Evolutionary conservation across 2,113 vertebrate genomes (phyloP).

Genomic region (Corythaeola cristata): DNA sequence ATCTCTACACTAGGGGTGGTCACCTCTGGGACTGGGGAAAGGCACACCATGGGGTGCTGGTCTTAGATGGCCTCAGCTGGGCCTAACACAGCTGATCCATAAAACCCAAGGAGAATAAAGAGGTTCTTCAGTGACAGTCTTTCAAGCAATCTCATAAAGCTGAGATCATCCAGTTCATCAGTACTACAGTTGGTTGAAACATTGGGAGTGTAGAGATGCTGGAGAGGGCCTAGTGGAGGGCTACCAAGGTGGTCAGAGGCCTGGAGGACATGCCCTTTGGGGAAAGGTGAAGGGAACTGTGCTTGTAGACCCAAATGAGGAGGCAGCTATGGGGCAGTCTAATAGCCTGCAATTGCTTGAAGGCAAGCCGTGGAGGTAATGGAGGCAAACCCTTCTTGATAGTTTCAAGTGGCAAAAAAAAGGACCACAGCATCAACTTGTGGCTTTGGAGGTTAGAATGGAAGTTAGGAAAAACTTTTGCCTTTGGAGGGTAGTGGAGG

Average conservation of each 20-base stretch:
- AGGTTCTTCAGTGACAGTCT: not conserved
- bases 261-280: not conserved
- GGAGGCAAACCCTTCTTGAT: not conserved
- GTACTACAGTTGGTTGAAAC: not conserved
- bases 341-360: not conserved
- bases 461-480: not conserved
- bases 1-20: not conserved
- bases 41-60: fast-evolving
- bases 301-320: not conserved
- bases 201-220: not conserved
- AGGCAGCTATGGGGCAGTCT: not conserved
- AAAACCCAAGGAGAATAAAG: not conserved
- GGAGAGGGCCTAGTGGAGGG: not conserved
- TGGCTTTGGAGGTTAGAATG: not conserved
- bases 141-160: not conserved
- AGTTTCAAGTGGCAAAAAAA: not conserved
- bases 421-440: not conserved
- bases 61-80: not conserved
- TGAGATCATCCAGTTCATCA: not conserved
- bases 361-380: not conserved
- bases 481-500: not conserved
- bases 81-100: not conserved
- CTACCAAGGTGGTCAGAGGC: not conserved
- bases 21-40: not conserved
- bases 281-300: not conserved